Percentiles rank a stretch among this genome's conserved stretches.
Conservation (phyloP, 2,888 invertebrate species). For the Lithophane leautieri region DNA sequence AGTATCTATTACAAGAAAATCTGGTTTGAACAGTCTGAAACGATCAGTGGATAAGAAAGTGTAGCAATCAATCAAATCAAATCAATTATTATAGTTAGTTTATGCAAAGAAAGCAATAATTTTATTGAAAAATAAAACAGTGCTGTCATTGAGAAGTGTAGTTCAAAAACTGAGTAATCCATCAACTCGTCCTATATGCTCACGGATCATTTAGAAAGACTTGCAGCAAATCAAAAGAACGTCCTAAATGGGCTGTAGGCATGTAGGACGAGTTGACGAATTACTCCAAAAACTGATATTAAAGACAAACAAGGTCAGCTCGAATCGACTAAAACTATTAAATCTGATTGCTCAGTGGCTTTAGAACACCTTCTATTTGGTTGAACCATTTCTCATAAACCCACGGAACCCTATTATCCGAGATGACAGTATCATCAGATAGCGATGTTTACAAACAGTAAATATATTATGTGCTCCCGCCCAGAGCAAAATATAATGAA, state of each 20-base stretch:
- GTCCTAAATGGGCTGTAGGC: too few relatives aligned
- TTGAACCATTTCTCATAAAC: not conserved
- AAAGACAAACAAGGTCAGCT: not conserved
- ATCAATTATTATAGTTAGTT: not conserved
- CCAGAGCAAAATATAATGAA: conserved; percentile 31
- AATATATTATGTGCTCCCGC: conserved; percentile 21
- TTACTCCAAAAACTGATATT: not conserved
- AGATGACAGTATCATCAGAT: conserved; percentile 45
- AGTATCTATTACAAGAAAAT: not conserved
- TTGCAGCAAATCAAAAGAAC: too few relatives aligned
- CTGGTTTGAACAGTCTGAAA: not conserved
- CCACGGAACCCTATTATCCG: conserved; percentile 26
- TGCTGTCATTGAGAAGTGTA: not conserved
- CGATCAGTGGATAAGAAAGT: too few relatives aligned
- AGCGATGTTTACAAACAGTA: conserved; percentile 27
- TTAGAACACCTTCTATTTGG: not conserved
- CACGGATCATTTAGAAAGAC: too few relatives aligned
- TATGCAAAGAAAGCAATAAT: not conserved
- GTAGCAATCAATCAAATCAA: not conserved
- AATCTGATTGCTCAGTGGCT: not conserved
- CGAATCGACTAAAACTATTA: not conserved
- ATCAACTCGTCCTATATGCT: too few relatives aligned
- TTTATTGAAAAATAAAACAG: too few relatives aligned
- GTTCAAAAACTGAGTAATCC: not conserved
- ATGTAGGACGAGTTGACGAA: too few relatives aligned